Percentiles rank a stretch among this genome's conserved stretches.
phyloP scores from a whole-genome alignment of 2,113 vertebrate genomes.

The Cephalopholis sonnerati region DNA sequence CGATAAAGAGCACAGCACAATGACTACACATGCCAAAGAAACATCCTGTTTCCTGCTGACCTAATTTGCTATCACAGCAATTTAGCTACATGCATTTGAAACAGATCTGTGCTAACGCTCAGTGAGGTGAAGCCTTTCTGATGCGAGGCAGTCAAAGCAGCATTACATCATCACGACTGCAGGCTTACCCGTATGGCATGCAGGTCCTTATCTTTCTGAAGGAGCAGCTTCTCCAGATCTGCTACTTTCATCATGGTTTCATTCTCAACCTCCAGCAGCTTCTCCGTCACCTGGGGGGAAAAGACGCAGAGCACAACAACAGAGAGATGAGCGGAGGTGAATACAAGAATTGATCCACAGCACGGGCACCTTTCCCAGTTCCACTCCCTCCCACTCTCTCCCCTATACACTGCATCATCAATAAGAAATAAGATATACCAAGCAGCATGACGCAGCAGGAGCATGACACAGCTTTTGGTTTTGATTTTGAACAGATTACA shows the following conservation, averaged over 20 bases:
- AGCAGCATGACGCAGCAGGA: constrained; percentile 75
- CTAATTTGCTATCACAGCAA: constrained; percentile 67
- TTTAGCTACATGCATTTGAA: constrained; percentile 62
- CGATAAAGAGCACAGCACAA: constrained; percentile 51
- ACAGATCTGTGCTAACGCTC: constrained; percentile 33
- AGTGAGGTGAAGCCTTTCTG: constrained; percentile 3
- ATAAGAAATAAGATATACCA: constrained; percentile 61
- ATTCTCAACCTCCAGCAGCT: constrained; percentile 96
- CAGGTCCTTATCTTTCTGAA: constrained; percentile 95
- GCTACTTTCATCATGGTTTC: constrained; percentile 98
- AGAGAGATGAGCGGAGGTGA: constrained; percentile 44
- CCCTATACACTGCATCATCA: constrained; percentile 63
- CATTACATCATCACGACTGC: not conserved
- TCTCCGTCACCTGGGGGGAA: constrained; percentile 90
- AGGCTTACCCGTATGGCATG: constrained; percentile 88
- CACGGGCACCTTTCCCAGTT: constrained; percentile 50
- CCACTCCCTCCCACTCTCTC: constrained; percentile 53
- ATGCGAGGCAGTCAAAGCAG: not conserved
- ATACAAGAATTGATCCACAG: constrained; percentile 48
- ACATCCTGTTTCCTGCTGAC: constrained; percentile 77
- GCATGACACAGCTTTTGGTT: constrained; percentile 64
- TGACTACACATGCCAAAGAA: constrained; percentile 60
- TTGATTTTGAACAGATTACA: constrained; percentile 54
- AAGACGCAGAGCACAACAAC: constrained; percentile 3
- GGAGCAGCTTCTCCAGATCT: constrained; percentile 93